These are phyloP conservation scores for Alloplasta piceator DNA, from an alignment of 2,888 invertebrate species.

Conservation along the genomic window DNA sequence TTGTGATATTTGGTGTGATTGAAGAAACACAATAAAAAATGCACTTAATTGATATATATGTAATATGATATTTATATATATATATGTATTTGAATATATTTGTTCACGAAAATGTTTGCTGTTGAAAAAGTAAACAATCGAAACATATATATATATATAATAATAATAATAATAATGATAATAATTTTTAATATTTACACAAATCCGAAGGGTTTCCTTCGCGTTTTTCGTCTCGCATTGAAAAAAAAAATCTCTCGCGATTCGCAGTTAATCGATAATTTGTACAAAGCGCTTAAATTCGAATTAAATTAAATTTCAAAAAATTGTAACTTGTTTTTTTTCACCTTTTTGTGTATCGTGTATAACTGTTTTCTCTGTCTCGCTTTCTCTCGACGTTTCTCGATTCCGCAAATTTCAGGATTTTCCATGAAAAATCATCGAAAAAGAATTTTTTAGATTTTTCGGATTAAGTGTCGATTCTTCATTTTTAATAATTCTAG, in stretches of 20 bases:
- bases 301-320: conserved; percentile 8
- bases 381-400: background rate
- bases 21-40: conserved; percentile 73
- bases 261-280: conserved; percentile 69
- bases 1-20: conserved; percentile 65
- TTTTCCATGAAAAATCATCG: too few species aligned
- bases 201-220: conserved; percentile 30
- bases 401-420: too few species aligned
- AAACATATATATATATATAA: too few species aligned
- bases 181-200: conserved; percentile 59
- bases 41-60: conserved; percentile 70
- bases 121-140: too few species aligned
- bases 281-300: conserved; percentile 73
- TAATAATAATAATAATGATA: too few species aligned
- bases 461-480: too few species aligned
- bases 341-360: background rate
- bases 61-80: conserved; percentile 62
- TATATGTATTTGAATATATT: conserved; percentile 55
- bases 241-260: conserved; percentile 27
- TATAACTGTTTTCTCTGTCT: conserved; percentile 14
- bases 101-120: too few species aligned
- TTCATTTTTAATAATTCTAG: too few species aligned
- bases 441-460: too few species aligned
- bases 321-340: too few species aligned
- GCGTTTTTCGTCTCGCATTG: background rate